Evolutionary conservation across 2,888 invertebrate species (phyloP), one percentile per base, ranked within the genome.

Genomic region (Cyclophora albipunctata): DNA sequence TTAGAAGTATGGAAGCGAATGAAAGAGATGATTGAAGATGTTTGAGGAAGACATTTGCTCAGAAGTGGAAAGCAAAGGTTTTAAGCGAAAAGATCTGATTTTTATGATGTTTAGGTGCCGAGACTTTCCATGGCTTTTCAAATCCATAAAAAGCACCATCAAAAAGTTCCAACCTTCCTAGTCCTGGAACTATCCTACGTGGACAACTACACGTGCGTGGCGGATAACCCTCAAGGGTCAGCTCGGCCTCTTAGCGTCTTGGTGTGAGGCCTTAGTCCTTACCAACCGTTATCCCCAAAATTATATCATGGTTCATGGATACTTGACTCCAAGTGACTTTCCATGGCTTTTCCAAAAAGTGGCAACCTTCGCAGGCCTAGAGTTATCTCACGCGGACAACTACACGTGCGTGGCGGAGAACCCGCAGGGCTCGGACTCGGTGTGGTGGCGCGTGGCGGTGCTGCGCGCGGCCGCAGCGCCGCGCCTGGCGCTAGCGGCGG

Each of bases 331-430:
- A 20, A 20, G 20, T 20, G 20, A 20, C 20, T 2, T 20, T 2
- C 20, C 1, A 20, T 20, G 20, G 2, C 20, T 20, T 20, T 20
- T 20, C 20, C 20, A 20, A 20, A 20, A 20, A 20, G 20, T 20
- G 1, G 20, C 20, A 20, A 20, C 20, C 20, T 20, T 20, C 20
- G 3, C 34, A 93, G 94, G 91, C 66, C 81, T 93, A 56, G 94
- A 94, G 67, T 81, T 92, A 51, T 91, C 92, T 37, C 90, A 94
- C 48, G 92, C 93, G 48, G 95, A 94, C 62, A 95, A 95, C 84
- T 95, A 94, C 75, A 93, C 94, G 3, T 95, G 95, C 68, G 91
- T 93, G 40, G 94, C 94, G 40, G 94, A 93, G 68, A 97, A 97
- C 79, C 90, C 93, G 44, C 94, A 95, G 68, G 96, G 96, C 1